Conservation (phyloP, 2,888 invertebrate species). For the Noctua fimbriata region DNA sequence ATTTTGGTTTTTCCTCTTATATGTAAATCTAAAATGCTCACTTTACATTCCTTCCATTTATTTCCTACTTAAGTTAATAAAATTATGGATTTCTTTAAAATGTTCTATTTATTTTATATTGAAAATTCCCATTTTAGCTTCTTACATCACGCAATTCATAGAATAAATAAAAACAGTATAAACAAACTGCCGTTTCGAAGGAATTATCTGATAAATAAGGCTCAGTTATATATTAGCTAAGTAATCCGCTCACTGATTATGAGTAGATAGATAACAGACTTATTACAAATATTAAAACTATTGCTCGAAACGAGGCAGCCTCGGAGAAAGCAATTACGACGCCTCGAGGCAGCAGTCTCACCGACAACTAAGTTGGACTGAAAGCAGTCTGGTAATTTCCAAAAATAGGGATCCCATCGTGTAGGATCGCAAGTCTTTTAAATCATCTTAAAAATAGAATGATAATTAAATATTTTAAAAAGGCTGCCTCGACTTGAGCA, state of each 20-base stretch:
- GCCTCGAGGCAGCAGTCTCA: conserved; percentile 8
- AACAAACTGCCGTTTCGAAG: conserved; percentile 48
- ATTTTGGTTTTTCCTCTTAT: conserved; percentile 14
- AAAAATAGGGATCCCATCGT: background rate
- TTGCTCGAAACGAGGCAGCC: conserved; percentile 23
- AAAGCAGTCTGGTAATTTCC: background rate
- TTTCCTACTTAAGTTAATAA: conserved; percentile 45
- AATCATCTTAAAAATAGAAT: background rate
- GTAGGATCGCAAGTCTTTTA: background rate
- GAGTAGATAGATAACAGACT: conserved; percentile 37
- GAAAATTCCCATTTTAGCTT: conserved; percentile 16
- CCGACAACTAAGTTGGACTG: background rate
- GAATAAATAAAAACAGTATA: background rate
- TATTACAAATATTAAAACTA: conserved; percentile 22
- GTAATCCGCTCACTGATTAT: conserved; percentile 57
- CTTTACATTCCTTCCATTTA: conserved; percentile 65
- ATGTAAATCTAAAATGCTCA: conserved; percentile 62
- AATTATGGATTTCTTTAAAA: conserved; percentile 37
- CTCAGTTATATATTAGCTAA: conserved; percentile 61
- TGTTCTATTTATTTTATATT: conserved; percentile 36
- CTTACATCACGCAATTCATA: conserved; percentile 3
- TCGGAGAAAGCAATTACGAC: conserved; percentile 1
- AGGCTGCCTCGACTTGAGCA: conserved; percentile 32
- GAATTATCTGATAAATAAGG: conserved; percentile 47
- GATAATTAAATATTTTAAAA: background rate